phyloP scores from a whole-genome alignment of 2,888 invertebrate species.

The Dryocosmus kuriphilus region DNA sequence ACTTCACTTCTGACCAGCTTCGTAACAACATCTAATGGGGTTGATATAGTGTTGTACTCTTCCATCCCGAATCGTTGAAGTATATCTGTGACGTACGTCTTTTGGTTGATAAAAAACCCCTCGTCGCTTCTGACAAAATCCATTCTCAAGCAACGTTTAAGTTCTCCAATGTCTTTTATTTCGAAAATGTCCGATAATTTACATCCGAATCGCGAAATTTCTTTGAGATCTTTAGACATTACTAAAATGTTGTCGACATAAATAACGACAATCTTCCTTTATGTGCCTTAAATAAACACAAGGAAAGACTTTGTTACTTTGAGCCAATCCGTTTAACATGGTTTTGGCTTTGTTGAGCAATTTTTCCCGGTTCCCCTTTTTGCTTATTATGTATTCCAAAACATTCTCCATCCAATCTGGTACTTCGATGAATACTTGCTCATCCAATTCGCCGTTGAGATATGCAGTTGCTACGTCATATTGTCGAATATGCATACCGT shows the following conservation, averaged over 20 bases:
- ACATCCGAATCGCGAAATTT: background rate
- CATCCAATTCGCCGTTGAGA: too few relatives aligned
- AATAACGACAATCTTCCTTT: conserved; percentile 22
- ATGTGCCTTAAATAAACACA: conserved; percentile 30
- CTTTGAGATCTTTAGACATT: conserved; percentile 10
- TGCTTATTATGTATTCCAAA: conserved; percentile 38
- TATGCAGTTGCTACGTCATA: too few relatives aligned
- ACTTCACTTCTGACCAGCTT: conserved; percentile 15
- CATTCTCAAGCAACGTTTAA: conserved; percentile 37
- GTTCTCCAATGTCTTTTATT: conserved; percentile 22
- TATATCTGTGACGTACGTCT: conserved; percentile 57
- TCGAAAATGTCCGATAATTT: conserved; percentile 18
- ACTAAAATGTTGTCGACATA: conserved; percentile 44
- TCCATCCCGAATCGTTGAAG: conserved; percentile 46
- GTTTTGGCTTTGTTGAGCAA: conserved; percentile 37
- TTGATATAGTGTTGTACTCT: background rate
- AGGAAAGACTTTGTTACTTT: conserved; percentile 48
- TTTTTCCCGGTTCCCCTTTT: background rate
- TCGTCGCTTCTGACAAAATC: conserved; percentile 24
- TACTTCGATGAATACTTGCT: conserved; percentile 40
- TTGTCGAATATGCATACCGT: too few relatives aligned
- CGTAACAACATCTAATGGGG: conserved; percentile 18
- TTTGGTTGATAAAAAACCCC: conserved; percentile 47
- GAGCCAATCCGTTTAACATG: conserved; percentile 22
- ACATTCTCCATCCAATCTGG: conserved; percentile 44